These are phyloP conservation scores for Rhinolophus ferrumequinum DNA, from an alignment of 2,113 vertebrate species.

Conservation along the genomic window DNA sequence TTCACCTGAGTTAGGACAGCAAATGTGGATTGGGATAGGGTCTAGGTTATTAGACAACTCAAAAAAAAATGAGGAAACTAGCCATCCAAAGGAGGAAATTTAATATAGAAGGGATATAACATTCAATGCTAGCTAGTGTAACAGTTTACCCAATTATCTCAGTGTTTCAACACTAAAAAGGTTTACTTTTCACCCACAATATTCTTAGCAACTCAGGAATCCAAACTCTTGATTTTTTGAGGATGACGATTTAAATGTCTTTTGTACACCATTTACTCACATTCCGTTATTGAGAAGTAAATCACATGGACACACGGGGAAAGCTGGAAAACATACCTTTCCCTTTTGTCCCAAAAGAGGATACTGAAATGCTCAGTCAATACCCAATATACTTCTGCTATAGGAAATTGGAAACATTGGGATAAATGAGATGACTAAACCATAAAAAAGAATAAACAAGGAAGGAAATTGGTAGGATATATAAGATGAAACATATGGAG, in stretches of 20 bases:
- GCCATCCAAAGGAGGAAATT: neutral
- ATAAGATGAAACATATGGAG: neutral
- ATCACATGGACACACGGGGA: neutral
- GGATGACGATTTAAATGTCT: neutral
- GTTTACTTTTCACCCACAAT: neutral
- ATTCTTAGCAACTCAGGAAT: neutral
- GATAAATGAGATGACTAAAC: neutral
- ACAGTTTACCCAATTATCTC: neutral
- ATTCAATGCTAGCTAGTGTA: neutral
- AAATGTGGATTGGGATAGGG: neutral
- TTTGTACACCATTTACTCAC: neutral
- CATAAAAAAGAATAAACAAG: neutral
- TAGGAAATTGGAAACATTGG: neutral
- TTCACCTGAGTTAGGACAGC: neutral
- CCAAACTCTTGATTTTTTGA: neutral
- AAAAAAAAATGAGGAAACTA: neutral
- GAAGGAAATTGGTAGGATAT: neutral
- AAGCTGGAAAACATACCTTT: neutral
- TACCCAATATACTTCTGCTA: neutral
- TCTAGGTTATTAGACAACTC: neutral
- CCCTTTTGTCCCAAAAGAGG: neutral
- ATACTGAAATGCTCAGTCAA: neutral
- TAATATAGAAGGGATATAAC: neutral
- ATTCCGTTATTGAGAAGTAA: neutral
- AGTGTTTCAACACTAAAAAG: neutral